Evolutionary conservation across 2,888 invertebrate species (phyloP), one percentile per base, ranked within the genome.

Genomic region (Rotaria sp.): DNA sequence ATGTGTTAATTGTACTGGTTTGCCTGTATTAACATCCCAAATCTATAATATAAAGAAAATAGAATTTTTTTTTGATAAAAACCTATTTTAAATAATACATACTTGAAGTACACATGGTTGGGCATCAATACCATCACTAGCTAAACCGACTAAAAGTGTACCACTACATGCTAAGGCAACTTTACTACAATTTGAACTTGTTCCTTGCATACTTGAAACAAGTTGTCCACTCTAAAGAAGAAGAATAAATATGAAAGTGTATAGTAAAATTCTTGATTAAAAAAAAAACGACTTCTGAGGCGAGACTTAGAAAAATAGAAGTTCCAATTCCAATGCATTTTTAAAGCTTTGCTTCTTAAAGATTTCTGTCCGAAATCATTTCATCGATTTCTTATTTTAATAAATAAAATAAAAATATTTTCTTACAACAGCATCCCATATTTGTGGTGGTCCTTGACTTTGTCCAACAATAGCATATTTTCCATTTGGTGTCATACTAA

Each of bases 401-500:
- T 50, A 18, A 50, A 15, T 50, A 48, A n/a, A 84, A 35, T 11
- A 26, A 30, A 67, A 26, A 30, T 2, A 21, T 35, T n/a, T 52
- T n/a, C 59, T 38, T 59, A 45, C 84, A 1, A 87, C 67, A 15
- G 87, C 84, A 59, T 87, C 85, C 87, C 87, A 87, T 8, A 87
- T 87, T 57, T 87, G 87, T 15, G 87, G 87, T n/a, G 85, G 59
- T 35, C 87, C 87, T n/a, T 55, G 41, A n/a, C 84, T 84, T 80
- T 85, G 86, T 57, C 87, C 87, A 26, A 87, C 85, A 26, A 86
- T 86, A 5, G 87, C 87, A 41, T 87, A 86, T 74, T 87, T 85
- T 45, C 87, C 87, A 80, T 87, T 86, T 0, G 87, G 85, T 21
- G 85, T 87, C 85, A 87, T 85, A 7, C 85, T 86, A 8, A 87